A percentile compares a stretch with the other conserved stretches of the same genome.
Conservation (phyloP, 2,113 vertebrate species). For the Pomatorhinus ruficollis region DNA sequence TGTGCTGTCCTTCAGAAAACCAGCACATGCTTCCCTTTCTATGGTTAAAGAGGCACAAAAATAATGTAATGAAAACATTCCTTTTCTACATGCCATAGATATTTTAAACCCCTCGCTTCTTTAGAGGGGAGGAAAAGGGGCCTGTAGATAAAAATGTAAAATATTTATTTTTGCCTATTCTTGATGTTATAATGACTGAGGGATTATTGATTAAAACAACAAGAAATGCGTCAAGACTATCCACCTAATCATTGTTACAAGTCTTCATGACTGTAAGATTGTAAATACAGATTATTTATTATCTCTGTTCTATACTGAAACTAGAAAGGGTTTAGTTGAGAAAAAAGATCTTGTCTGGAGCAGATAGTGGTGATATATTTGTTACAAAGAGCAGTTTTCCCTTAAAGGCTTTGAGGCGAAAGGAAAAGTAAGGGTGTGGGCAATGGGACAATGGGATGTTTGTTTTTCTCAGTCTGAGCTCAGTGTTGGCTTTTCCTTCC, state of each 20-base stretch:
- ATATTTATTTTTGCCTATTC: slow-evolving; percentile 81
- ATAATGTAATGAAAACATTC: slow-evolving; percentile 65
- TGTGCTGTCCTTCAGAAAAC: slow-evolving; percentile 39
- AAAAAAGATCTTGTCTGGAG: slow-evolving; percentile 24
- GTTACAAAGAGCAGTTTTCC: slow-evolving; percentile 40
- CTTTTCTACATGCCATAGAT: slow-evolving; percentile 61
- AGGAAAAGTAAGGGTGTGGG: slow-evolving; percentile 1
- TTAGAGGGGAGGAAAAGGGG: background rate
- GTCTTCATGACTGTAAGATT: slow-evolving; percentile 77
- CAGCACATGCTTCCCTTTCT: slow-evolving; percentile 47
- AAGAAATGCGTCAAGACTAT: slow-evolving; percentile 78
- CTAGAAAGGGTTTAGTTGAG: slow-evolving; percentile 14
- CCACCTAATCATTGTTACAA: slow-evolving; percentile 69
- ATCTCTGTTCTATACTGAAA: slow-evolving; percentile 75
- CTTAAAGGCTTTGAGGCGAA: slow-evolving; percentile 38
- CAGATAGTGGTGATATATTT: slow-evolving; percentile 49
- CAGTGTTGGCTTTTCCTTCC: slow-evolving; percentile 51
- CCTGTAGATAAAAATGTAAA: slow-evolving; percentile 69
- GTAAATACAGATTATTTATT: slow-evolving; percentile 89
- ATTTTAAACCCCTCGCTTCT: slow-evolving; percentile 22
- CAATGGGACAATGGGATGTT: background rate
- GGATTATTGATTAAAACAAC: slow-evolving; percentile 67
- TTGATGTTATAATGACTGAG: slow-evolving; percentile 68
- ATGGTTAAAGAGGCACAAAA: slow-evolving; percentile 82
- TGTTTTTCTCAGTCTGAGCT: slow-evolving; percentile 56